These are phyloP conservation scores for Myopa testacea DNA, from an alignment of 2,888 invertebrate species.

Conservation along the genomic window DNA sequence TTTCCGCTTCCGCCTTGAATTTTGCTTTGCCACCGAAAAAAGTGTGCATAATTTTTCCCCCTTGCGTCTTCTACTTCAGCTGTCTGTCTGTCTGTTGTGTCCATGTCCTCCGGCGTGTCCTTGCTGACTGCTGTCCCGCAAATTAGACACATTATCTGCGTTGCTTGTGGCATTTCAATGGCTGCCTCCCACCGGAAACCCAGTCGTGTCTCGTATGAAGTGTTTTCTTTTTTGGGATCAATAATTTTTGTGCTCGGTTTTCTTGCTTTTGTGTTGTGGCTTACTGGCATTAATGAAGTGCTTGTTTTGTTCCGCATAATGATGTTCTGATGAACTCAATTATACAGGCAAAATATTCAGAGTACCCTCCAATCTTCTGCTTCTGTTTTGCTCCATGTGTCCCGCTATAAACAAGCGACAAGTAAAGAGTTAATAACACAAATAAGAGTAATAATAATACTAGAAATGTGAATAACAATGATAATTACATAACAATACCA, in stretches of 20 bases:
- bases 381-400: too few relatives aligned
- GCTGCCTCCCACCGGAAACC: background rate
- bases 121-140: background rate
- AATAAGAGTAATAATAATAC: too few relatives aligned
- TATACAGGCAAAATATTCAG: conserved; percentile 16
- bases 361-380: too few relatives aligned
- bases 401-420: too few relatives aligned
- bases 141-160: conserved; percentile 28
- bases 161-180: conserved; percentile 32
- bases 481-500: too few relatives aligned
- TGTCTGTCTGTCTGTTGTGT: background rate
- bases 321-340: conserved; percentile 16
- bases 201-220: background rate
- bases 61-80: background rate
- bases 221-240: background rate
- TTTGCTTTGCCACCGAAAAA: background rate
- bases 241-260: background rate
- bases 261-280: too few relatives aligned
- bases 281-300: background rate
- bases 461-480: too few relatives aligned
- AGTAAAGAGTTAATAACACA: too few relatives aligned
- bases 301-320: background rate
- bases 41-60: background rate
- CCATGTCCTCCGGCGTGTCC: background rate
- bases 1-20: background rate